Base-by-base conservation (phyloP, 2,797 vertebrate genomes). In the Sebastolobus altivelis region DNA sequence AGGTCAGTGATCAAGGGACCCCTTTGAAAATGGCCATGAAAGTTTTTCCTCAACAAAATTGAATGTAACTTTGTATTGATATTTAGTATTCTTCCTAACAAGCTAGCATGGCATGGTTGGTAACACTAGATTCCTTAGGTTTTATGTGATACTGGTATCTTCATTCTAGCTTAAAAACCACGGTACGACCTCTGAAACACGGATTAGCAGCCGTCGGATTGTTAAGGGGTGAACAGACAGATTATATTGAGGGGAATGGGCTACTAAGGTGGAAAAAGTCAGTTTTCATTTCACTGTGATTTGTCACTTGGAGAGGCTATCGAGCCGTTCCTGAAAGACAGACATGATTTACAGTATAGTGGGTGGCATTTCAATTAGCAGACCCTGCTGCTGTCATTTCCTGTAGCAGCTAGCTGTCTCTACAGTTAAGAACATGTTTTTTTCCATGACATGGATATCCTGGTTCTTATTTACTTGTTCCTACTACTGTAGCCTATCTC, bases 331-430 rank as follows among this genome's bases (percentile, higher is more conserved):
- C 25, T 67, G 29, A 62, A 49, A 82, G 69, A 79, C 43, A 13
- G 18, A 58, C 81, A 63, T 81, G 68, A 75, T 84, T 90, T 65
- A 79, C 75, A 72, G 62, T 58, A 6, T 16, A 27, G 49, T 68
- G 55, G 77, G 22, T 63, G 73, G 71, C 46, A 67, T 85, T 86
- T 87, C 67, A 84, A 79, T 83, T 37, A 62, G 60, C 46, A 58
- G 56, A 67, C 27, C 38, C 56, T 52, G 33, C 43, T 16, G 72
- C 63, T 73, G 38, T 81, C 25, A 22, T 79, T 80, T 55, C 72
- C 60, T 73, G 11, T 6, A 11, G 13, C 71, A 65, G 8, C 18
- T 9, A 16, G 14, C 72, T 56, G 5, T 71, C 65, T 70, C 25
- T 65, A 55, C 65, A 82, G 65, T 71, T 9, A 65, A 73, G n/a